Conservation (phyloP, 2,888 invertebrate genomes). For the Anoncus sp. region DNA sequence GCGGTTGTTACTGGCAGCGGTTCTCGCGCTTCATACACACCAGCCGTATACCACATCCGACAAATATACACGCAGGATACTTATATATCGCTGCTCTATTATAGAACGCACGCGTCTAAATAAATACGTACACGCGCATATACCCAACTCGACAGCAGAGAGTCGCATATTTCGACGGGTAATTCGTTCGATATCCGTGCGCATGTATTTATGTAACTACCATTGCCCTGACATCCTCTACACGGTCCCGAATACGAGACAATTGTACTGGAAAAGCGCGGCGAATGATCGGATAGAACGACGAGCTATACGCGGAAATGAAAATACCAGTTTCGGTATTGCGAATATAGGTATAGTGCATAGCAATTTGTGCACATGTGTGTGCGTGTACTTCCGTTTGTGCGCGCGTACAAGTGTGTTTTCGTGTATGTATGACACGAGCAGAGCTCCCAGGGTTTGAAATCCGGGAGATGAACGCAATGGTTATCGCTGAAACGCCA, state of each 20-base stretch:
- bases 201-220: constrained; percentile 49
- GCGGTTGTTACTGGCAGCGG: constrained; percentile 42
- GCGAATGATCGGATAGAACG: constrained; percentile 39
- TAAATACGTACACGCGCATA: constrained; percentile 12
- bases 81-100: constrained; percentile 4
- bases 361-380: neutral
- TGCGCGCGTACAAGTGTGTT: neutral
- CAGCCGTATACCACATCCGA: constrained; percentile 52
- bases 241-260: neutral
- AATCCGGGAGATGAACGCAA: constrained; percentile 35
- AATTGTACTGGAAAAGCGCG: constrained; percentile 52
- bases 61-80: constrained; percentile 40
- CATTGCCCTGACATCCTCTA: constrained; percentile 21
- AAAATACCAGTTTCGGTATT: constrained; percentile 65
- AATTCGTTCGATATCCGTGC: constrained; percentile 50
- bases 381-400: neutral
- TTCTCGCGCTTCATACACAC: constrained; percentile 37
- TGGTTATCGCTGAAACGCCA: constrained; percentile 46
- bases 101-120: neutral
- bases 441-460: constrained; percentile 28
- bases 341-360: constrained; percentile 28
- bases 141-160: constrained; percentile 14
- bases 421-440: constrained; percentile 11
- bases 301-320: constrained; percentile 52
- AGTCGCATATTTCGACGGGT: constrained; percentile 55